Evolutionary conservation across 1,140 invertebrate genomes (phyloP), one percentile per base, ranked within the genome.

Genomic region (Xylocopa sonorina): DNA sequence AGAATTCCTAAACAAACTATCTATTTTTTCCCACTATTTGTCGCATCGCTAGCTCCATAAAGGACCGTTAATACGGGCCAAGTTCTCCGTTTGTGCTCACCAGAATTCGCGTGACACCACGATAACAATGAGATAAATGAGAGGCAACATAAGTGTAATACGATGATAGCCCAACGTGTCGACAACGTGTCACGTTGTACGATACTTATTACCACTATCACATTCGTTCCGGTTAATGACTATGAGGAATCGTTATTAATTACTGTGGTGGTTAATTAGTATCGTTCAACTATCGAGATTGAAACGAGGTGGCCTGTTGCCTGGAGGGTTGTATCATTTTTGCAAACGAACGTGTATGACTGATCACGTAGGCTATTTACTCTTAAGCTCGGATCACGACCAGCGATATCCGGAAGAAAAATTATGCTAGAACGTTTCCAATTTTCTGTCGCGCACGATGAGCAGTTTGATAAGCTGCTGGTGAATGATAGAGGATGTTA

Each of bases 161-260:
- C 55, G 41, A 74, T 51, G 14, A n/a, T 27, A 27, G 4, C 16
- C 6, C 29, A 6, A 41, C 16, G 43, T 24, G 5, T 29, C 46
- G 41, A 63, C 43, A 74, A 48, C 21, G 38, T 29, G 38, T 27
- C 53, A 29, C 55, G 32, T 74, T 74, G n/a, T n/a, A 74, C 38
- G 46, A 62, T 51, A 62, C 46, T 74, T 74, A 51, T 71, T 64
- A 57, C 14, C 50, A 29, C 29, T 57, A 34, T 60, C 50, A 27
- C 55, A 66, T 41, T 41, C 34, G 51, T 29, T 43, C 34, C 62
- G 38, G 48, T 60, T 57, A 75, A 34, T 10, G 55, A 74, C 82
- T 81, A 71, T 38, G 58, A 50, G 58, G 71, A 71, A 82, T 82
- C 72, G 64, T 83, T 77, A 83, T 82, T 77, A 71, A 83, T 82